A percentile compares a stretch with the other conserved stretches of the same genome.
Evolutionary conservation across 1,140 invertebrate species (phyloP).

Genomic region (Aphis gossypii): DNA sequence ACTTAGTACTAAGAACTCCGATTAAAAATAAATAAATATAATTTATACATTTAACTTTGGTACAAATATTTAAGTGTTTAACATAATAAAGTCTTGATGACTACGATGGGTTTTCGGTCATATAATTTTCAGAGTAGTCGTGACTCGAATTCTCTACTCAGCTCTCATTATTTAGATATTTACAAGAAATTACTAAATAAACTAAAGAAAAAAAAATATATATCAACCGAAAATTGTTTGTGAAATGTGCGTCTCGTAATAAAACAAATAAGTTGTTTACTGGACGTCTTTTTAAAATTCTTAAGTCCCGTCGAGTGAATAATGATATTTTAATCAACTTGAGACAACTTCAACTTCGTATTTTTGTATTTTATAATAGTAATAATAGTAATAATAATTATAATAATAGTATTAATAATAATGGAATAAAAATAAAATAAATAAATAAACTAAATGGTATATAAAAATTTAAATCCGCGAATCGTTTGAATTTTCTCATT

Average conservation of each 20-base stretch:
- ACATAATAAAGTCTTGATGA: background rate
- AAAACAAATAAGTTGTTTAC: slow-evolving; percentile 28
- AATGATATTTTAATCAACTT: slow-evolving; percentile 32
- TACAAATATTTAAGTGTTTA: background rate
- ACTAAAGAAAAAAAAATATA: background rate
- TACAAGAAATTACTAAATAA: background rate
- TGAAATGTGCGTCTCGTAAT: background rate
- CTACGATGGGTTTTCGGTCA: background rate
- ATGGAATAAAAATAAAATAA: slow-evolving; percentile 6
- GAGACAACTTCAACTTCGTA: background rate
- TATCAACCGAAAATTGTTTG: background rate
- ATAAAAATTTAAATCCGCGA: slow-evolving; percentile 15
- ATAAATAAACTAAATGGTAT: slow-evolving; percentile 22
- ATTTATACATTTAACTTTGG: background rate
- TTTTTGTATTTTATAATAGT: background rate
- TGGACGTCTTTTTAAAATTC: slow-evolving; percentile 9
- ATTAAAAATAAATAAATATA: background rate
- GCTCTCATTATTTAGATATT: background rate
- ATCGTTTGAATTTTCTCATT: slow-evolving; percentile 3
- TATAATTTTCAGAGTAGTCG: background rate
- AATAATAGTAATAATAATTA: background rate
- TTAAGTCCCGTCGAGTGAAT: slow-evolving; percentile 3
- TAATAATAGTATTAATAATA: background rate
- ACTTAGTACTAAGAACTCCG: background rate
- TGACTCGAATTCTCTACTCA: background rate